These are phyloP conservation scores for Urocolius indicus DNA, from an alignment of 2,113 vertebrate genomes.

Conservation along the genomic window DNA sequence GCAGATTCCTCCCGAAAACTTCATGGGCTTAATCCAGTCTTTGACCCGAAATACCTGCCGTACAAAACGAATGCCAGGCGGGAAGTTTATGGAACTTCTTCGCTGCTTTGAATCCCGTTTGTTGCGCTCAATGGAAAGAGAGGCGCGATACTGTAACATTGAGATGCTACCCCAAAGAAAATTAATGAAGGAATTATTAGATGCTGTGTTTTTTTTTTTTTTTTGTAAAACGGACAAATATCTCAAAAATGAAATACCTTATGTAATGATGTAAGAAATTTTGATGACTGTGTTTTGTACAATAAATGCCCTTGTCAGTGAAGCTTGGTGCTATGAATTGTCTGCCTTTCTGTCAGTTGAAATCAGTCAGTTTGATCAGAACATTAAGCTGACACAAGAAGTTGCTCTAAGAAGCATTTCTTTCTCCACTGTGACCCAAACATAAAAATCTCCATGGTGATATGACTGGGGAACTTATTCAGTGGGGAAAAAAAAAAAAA, in stretches of 20 bases:
- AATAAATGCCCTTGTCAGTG: background rate
- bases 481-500: background rate
- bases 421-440: background rate
- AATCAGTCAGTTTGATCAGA: background rate
- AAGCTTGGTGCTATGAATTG: background rate
- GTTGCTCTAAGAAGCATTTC: background rate
- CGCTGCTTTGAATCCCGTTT: background rate
- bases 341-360: background rate
- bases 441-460: background rate
- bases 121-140: background rate
- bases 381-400: background rate
- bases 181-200: background rate
- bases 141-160: background rate
- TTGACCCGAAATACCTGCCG: background rate
- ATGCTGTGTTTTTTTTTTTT: background rate
- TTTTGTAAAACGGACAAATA: background rate
- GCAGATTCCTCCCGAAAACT: background rate
- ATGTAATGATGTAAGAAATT: background rate
- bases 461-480: background rate
- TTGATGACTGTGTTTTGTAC: background rate
- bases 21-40: background rate
- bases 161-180: background rate
- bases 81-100: background rate
- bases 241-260: background rate
- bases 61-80: background rate